These are phyloP conservation scores for Nibea coibor DNA, from an alignment of 2,113 vertebrate species.

Conservation along the genomic window DNA sequence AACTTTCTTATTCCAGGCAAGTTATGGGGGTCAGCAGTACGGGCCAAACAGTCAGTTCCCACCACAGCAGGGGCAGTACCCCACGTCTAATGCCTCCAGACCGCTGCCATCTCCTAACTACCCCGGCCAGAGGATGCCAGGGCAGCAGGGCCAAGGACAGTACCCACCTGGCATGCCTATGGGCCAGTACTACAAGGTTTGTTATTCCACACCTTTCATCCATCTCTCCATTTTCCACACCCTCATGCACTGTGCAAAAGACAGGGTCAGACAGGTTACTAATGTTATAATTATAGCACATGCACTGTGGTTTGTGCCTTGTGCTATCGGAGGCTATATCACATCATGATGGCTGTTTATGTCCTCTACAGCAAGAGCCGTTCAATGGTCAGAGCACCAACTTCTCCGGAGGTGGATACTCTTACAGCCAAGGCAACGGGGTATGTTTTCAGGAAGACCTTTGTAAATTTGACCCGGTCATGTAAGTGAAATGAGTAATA, in stretches of 20 bases:
- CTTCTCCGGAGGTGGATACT: slow-evolving; percentile 90
- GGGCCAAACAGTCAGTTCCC: slow-evolving; percentile 98
- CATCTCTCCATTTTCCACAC: background rate
- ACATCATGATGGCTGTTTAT: background rate
- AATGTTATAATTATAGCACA: background rate
- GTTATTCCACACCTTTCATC: background rate
- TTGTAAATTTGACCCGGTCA: background rate
- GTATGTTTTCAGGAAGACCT: slow-evolving; percentile 76
- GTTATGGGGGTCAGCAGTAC: slow-evolving; percentile 96
- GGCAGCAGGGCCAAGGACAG: slow-evolving; percentile 92
- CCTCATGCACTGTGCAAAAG: background rate
- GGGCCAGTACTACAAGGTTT: slow-evolving; percentile 96
- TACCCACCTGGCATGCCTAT: slow-evolving; percentile 95
- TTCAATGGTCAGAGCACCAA: slow-evolving; percentile 87
- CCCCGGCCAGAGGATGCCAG: slow-evolving; percentile 95
- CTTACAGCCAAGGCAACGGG: slow-evolving; percentile 89
- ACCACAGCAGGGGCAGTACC: slow-evolving; percentile 95
- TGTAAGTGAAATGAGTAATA: slow-evolving; percentile 13
- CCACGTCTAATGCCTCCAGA: slow-evolving; percentile 90
- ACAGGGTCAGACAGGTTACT: background rate
- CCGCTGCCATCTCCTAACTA: slow-evolving; percentile 95
- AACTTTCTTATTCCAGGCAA: slow-evolving; percentile 83
- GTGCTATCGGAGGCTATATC: background rate
- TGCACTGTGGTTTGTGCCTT: background rate
- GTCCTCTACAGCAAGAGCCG: slow-evolving; percentile 83